These are phyloP conservation scores for Lochmaea capreae DNA, from an alignment of 2,888 invertebrate genomes.

Conservation along the genomic window DNA sequence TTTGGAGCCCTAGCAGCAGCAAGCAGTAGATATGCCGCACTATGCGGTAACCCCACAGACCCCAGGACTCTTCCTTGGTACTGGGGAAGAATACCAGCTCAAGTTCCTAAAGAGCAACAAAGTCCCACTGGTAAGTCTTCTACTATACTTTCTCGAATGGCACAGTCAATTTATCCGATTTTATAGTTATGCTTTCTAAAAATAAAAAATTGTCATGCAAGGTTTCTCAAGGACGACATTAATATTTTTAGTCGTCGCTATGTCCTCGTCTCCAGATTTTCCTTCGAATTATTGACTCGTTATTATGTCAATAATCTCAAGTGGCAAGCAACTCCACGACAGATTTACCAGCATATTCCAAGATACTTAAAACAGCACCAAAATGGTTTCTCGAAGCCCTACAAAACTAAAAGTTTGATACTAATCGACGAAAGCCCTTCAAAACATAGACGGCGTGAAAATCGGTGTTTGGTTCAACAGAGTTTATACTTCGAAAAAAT, in stretches of 20 bases:
- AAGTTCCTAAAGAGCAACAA: conserved; percentile 65
- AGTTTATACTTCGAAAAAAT: too few relatives aligned
- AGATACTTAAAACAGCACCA: conserved; percentile 55
- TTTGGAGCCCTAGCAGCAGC: conserved; percentile 81
- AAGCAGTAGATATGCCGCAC: conserved; percentile 72
- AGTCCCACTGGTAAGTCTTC: conserved; percentile 76
- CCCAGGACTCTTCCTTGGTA: conserved; percentile 73
- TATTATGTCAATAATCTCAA: conserved; percentile 40
- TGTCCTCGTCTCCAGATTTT: conserved; percentile 33
- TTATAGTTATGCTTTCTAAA: background rate
- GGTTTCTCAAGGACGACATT: conserved; percentile 26
- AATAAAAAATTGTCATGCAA: background rate
- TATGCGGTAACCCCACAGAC: conserved; percentile 68
- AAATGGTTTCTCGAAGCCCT: conserved; percentile 63
- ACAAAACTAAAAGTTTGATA: conserved; percentile 58
- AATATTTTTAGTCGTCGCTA: conserved; percentile 30
- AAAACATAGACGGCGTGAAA: conserved; percentile 42
- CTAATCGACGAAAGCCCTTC: conserved; percentile 64
- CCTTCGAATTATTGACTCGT: conserved; percentile 36
- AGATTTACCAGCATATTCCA: conserved; percentile 46
- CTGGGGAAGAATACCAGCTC: conserved; percentile 70
- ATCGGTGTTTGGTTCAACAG: background rate
- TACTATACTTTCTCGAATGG: too few relatives aligned
- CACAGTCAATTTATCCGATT: conserved; percentile 5
- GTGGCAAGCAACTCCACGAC: conserved; percentile 39